These are phyloP conservation scores for Melanocharis versteri DNA, from an alignment of 2,113 vertebrate genomes.

Conservation along the genomic window DNA sequence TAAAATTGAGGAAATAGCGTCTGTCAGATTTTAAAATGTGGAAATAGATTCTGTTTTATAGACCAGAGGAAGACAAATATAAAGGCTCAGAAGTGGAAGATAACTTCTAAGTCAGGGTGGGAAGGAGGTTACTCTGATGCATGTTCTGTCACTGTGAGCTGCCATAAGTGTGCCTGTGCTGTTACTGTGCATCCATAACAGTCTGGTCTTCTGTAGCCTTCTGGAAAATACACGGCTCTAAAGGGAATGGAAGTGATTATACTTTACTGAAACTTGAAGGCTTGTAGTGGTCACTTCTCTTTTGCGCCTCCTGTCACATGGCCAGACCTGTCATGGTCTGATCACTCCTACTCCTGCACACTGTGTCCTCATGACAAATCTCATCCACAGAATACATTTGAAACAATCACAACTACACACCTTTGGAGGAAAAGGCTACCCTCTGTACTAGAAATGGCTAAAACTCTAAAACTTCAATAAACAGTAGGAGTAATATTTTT, in stretches of 20 bases:
- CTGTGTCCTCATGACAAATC: neutral
- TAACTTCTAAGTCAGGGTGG: neutral
- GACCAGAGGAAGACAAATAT: neutral
- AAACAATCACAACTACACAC: neutral
- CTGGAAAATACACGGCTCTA: neutral
- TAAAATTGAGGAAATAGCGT: neutral
- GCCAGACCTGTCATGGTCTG: neutral
- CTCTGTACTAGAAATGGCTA: neutral
- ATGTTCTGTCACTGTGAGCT: neutral
- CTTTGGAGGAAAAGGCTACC: neutral
- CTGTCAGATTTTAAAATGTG: neutral
- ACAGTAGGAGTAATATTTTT: neutral
- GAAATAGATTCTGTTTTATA: neutral
- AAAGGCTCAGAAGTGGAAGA: neutral
- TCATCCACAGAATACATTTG: neutral
- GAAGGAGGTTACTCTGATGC: neutral
- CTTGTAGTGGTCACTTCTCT: neutral
- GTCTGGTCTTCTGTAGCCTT: neutral
- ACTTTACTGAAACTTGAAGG: neutral
- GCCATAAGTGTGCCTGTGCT: neutral
- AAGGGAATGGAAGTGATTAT: neutral
- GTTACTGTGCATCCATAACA: neutral
- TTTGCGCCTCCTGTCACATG: neutral
- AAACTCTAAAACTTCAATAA: neutral
- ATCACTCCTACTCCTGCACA: neutral